These are phyloP conservation scores for Pelosia muscerda DNA, from an alignment of 2,888 invertebrate species.

Conservation along the genomic window DNA sequence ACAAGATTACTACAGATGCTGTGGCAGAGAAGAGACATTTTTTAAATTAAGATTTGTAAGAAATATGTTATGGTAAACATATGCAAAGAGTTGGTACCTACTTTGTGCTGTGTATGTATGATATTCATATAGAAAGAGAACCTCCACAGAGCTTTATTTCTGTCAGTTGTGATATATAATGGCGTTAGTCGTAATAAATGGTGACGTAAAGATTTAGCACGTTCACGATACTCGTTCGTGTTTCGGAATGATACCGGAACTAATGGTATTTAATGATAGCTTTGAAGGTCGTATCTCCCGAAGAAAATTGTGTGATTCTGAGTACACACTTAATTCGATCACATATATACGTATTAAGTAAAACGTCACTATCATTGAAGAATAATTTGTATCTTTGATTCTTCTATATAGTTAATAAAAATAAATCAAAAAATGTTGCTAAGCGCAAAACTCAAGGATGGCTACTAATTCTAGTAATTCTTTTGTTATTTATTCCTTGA, in stretches of 20 bases:
- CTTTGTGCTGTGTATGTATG: not conserved
- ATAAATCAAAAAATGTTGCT: too few relatives aligned
- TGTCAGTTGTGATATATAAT: constrained; percentile 49
- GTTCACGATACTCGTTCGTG: constrained; percentile 60
- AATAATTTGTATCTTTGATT: not conserved
- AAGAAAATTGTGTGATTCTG: constrained; percentile 8
- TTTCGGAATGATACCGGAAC: constrained; percentile 67
- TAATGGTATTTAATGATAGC: constrained; percentile 57
- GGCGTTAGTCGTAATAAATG: constrained; percentile 54
- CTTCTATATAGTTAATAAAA: too few relatives aligned
- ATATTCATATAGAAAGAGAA: constrained; percentile 21
- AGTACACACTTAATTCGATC: not conserved
- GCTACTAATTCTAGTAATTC: too few relatives aligned
- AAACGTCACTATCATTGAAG: not conserved
- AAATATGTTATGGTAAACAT: not conserved
- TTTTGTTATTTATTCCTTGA: too few relatives aligned
- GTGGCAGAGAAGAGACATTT: not conserved
- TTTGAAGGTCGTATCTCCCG: constrained; percentile 42
- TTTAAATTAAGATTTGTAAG: constrained; percentile 19
- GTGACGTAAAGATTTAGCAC: constrained; percentile 59
- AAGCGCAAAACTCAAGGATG: too few relatives aligned
- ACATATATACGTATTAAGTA: not conserved
- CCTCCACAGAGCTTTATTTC: constrained; percentile 46
- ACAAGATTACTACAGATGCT: not conserved
- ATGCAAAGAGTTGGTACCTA: constrained; percentile 12